Conservation (phyloP, 2,113 vertebrate genomes). For the Triplophysa siluroides region DNA sequence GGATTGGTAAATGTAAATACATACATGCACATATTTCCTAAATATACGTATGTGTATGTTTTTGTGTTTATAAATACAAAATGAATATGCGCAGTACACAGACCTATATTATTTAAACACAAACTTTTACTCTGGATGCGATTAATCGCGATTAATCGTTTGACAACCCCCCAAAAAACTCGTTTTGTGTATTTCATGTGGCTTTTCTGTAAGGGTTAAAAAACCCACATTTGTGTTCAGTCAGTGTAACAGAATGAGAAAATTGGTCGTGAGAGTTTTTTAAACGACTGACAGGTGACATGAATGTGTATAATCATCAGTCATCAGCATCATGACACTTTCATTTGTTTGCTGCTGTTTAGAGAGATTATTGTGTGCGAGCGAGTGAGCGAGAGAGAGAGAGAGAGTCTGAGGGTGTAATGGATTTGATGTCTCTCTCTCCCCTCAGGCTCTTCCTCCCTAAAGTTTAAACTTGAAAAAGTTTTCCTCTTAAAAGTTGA, state of each 20-base stretch:
- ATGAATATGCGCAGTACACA: too few species aligned
- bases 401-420: neutral
- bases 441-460: conserved; percentile 11
- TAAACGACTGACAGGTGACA: conserved; percentile 6
- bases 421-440: conserved; percentile 5
- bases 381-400: neutral
- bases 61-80: too few species aligned
- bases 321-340: conserved; percentile 7
- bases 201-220: too few species aligned
- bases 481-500: conserved; percentile 57
- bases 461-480: conserved; percentile 49
- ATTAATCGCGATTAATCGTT: too few species aligned
- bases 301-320: neutral
- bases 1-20: too few species aligned
- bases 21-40: too few species aligned
- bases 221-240: neutral
- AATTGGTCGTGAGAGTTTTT: neutral
- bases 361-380: neutral
- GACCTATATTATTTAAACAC: too few species aligned
- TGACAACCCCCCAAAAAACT: too few species aligned
- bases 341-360: conserved; percentile 17
- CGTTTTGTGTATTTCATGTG: too few species aligned
- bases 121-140: too few species aligned
- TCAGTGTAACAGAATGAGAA: neutral
- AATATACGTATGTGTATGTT: too few species aligned